A percentile compares a stretch with the other conserved stretches of the same genome.
phyloP scores from a whole-genome alignment of 2,113 vertebrate genomes.

The Willisornis vidua region DNA sequence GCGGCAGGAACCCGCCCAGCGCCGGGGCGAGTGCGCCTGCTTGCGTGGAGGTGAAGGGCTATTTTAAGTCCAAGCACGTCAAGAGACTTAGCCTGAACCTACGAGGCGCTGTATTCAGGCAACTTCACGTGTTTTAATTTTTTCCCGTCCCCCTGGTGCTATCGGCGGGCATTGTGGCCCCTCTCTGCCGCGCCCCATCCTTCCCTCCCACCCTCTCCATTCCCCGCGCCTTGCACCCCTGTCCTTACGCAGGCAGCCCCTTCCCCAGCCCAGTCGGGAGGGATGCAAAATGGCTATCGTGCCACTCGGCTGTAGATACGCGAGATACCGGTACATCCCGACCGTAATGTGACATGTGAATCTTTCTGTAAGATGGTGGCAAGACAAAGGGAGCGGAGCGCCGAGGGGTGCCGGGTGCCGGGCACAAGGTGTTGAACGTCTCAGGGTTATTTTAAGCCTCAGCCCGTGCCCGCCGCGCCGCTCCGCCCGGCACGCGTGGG shows the following conservation, averaged over 20 bases:
- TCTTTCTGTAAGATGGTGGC: slow-evolving; percentile 76
- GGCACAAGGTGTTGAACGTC: slow-evolving; percentile 23
- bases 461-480: background rate
- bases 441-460: slow-evolving; percentile 36
- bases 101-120: slow-evolving; percentile 9
- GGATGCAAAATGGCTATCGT: slow-evolving; percentile 77
- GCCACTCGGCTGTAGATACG: slow-evolving; percentile 60
- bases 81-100: slow-evolving; percentile 21
- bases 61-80: slow-evolving; percentile 64
- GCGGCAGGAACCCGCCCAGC: slow-evolving; percentile 9
- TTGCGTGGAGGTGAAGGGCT: slow-evolving; percentile 59
- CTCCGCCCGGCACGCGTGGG: background rate
- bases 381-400: slow-evolving; percentile 74
- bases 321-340: slow-evolving; percentile 57
- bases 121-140: slow-evolving; percentile 16
- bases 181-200: background rate
- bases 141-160: background rate
- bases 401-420: background rate
- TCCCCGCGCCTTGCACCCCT: background rate
- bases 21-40: slow-evolving; percentile 18
- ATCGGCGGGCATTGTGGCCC: background rate
- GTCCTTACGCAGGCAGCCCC: slow-evolving; percentile 6
- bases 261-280: slow-evolving; percentile 64
- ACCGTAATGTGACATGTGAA: slow-evolving; percentile 67
- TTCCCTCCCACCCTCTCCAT: background rate